Conservation (phyloP, 2,888 invertebrate species). For the Drosophila anomelani region DNA sequence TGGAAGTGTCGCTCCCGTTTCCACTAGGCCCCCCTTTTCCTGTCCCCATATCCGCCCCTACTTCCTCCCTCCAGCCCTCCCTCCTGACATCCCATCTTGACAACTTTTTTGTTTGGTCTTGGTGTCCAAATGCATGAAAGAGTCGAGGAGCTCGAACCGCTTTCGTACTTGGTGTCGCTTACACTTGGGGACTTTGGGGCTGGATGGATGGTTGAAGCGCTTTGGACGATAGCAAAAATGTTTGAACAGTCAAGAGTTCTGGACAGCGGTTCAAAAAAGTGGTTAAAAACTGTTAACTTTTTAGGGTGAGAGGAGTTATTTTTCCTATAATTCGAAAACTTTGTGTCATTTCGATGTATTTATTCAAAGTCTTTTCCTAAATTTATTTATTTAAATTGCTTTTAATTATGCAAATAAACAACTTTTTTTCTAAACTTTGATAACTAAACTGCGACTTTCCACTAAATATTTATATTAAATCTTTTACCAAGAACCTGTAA, state of each 20-base stretch:
- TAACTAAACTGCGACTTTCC: no score
- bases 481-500: no score
- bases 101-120: conserved; percentile 46
- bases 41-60: not conserved
- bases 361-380: not conserved
- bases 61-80: not conserved
- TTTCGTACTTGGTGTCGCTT: conserved; percentile 60
- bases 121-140: conserved; percentile 63
- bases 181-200: conserved; percentile 42
- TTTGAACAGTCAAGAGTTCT: conserved; percentile 47
- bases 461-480: no score
- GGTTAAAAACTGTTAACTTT: conserved; percentile 13
- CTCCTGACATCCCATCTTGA: conserved; percentile 16
- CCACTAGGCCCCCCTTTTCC: conserved; percentile 33
- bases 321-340: not conserved
- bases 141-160: conserved; percentile 27
- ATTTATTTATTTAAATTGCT: not conserved
- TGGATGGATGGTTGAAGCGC: conserved; percentile 29
- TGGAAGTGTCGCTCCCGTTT: conserved; percentile 57
- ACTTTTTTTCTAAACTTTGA: not conserved
- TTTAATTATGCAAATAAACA: no score
- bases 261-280: not conserved
- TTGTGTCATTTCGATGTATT: not conserved
- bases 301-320: not conserved
- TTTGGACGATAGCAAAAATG: conserved; percentile 55